A percentile compares a stretch with the other conserved stretches of the same genome.
Evolutionary conservation across 2,888 invertebrate genomes (phyloP).

Genomic region (Cataglyphis altisquamis): DNA sequence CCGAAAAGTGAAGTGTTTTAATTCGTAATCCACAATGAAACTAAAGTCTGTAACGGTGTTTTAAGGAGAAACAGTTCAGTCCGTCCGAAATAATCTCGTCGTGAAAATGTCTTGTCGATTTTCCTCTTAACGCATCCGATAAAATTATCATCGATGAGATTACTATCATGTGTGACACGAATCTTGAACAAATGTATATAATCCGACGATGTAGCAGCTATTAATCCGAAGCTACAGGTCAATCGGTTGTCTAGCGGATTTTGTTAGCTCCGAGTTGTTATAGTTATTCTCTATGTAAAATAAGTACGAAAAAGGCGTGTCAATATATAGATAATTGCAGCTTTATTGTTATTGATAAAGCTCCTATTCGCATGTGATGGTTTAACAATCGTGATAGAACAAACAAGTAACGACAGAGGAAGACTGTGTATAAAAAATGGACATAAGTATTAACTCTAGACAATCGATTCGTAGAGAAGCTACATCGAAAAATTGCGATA

Average conservation of each 20-base stretch:
- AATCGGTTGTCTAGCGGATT: slow-evolving; percentile 62
- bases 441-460: slow-evolving; percentile 57
- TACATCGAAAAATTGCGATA: slow-evolving; percentile 59
- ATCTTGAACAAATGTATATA: slow-evolving; percentile 80
- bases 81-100: slow-evolving; percentile 84
- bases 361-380: slow-evolving; percentile 27
- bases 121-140: slow-evolving; percentile 45
- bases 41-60: slow-evolving; percentile 57
- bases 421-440: slow-evolving; percentile 33
- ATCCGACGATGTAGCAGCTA: slow-evolving; percentile 61
- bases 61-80: slow-evolving; percentile 77
- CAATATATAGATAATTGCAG: slow-evolving; percentile 20
- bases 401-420: neutral
- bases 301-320: slow-evolving; percentile 10
- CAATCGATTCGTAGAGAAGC: slow-evolving; percentile 69
- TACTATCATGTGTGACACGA: slow-evolving; percentile 60
- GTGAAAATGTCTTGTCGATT: slow-evolving; percentile 63
- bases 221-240: slow-evolving; percentile 58
- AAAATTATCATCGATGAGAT: slow-evolving; percentile 57
- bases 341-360: slow-evolving; percentile 34
- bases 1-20: slow-evolving; percentile 67
- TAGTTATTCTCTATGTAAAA: slow-evolving; percentile 12
- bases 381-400: slow-evolving; percentile 12
- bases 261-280: slow-evolving; percentile 37
- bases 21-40: slow-evolving; percentile 58